Base-by-base conservation (phyloP, 2,113 vertebrate species). In the Hemibagrus wyckioides region DNA sequence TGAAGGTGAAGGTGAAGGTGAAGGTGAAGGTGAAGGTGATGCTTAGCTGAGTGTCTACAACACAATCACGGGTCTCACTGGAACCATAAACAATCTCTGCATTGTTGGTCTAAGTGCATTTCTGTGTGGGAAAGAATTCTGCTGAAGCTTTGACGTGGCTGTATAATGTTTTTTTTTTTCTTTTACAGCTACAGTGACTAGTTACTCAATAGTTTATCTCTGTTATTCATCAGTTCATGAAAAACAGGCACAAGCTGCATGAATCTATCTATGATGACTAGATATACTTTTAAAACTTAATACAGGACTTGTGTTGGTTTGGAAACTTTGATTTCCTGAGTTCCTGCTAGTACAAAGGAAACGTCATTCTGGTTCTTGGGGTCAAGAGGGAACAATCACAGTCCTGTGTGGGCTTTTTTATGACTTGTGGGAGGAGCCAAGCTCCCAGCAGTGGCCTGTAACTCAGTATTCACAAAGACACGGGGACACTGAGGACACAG, bases 361-460 rank as follows among this genome's bases (percentile, higher is more conserved):
- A 82, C 89, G 33, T 87, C 88, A 89, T 84, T 82, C 80, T 88
- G 87, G 85, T 83, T 61, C 88, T 89, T 17, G 25, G 82, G 82
- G 85, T 84, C 52, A 63, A 71, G 84, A 83, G 57, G 57, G 87
- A 91, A 91, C 91, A 91, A 91, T 90, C 85, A 50, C 56, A 36
- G 88, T 50, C 65, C 87, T 91, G 91, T 91, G 82, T 89, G 82
- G 89, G 87, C 69, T 76, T 81, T 56, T 91, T 88, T 91, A 87
- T 89, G 57, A 84, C 73, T 50, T 85, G 84, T 89, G 83, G 83
- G 85, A 48, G 44, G 80, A 65, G 88, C 87, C 80, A 88, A 86
- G 79, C 65, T 76, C 80, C 21, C 87, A 86, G 87, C 54, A 85
- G 79, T 89, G 85, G 82, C 79, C 80, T 77, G 36, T 85, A 85